phyloP scores from a whole-genome alignment of 2,797 vertebrate genomes.

The Poliocrania exsul region DNA sequence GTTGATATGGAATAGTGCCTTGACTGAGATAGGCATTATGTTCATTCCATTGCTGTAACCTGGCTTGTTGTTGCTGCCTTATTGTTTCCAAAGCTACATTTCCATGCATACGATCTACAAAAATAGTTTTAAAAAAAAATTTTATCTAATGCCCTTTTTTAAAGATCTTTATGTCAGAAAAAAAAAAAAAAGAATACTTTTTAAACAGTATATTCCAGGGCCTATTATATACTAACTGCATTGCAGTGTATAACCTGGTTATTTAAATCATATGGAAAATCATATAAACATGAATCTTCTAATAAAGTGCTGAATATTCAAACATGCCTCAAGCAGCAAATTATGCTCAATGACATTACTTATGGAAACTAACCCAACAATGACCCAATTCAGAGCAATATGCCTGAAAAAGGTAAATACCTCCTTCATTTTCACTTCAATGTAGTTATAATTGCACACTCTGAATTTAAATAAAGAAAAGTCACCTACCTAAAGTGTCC shows the following conservation, averaged over 20 bases:
- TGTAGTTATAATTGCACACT: slow-evolving; percentile 19
- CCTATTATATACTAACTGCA: slow-evolving; percentile 52
- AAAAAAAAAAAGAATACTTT: slow-evolving; percentile 20
- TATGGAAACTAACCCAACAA: slow-evolving; percentile 51
- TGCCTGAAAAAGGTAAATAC: slow-evolving; percentile 38
- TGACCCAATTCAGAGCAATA: slow-evolving; percentile 41
- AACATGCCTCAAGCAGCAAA: slow-evolving; percentile 48
- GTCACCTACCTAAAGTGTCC: slow-evolving; percentile 88
- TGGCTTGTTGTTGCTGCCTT: slow-evolving; percentile 90
- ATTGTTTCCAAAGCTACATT: slow-evolving; percentile 89
- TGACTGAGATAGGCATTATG: slow-evolving; percentile 88
- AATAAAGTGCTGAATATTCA: slow-evolving; percentile 64
- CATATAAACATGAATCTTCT: slow-evolving; percentile 61
- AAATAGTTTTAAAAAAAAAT: slow-evolving; percentile 45
- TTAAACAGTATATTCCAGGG: slow-evolving; percentile 43
- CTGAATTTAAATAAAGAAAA: slow-evolving; percentile 45
- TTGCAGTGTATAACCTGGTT: background rate
- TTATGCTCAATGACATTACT: slow-evolving; percentile 42
- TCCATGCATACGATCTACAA: slow-evolving; percentile 88
- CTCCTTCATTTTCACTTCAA: slow-evolving; percentile 41
- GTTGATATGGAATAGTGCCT: slow-evolving; percentile 85
- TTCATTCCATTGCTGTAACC: slow-evolving; percentile 93
- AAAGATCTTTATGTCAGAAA: slow-evolving; percentile 45
- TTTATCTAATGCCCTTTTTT: slow-evolving; percentile 63
- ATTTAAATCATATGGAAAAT: slow-evolving; percentile 34